Conservation (phyloP, 2,797 vertebrate genomes). For the Girardinus metallicus region DNA sequence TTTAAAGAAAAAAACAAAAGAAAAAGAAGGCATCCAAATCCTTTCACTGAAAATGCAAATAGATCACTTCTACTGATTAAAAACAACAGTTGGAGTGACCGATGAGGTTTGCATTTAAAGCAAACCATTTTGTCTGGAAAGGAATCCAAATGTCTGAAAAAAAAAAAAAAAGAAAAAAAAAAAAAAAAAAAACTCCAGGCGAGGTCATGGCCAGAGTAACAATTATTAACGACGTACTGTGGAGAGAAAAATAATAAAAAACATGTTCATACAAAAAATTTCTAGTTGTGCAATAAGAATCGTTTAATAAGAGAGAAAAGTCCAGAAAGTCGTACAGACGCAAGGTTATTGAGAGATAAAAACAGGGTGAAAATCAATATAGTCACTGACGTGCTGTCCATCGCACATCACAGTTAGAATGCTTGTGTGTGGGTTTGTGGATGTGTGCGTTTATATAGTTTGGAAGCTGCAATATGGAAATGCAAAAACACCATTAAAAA, state of each 20-base stretch:
- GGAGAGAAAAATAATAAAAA: not conserved
- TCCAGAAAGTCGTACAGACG: slow-evolving; percentile 22
- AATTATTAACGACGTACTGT: not conserved
- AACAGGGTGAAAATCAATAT: slow-evolving; percentile 39
- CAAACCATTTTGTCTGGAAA: slow-evolving; percentile 8
- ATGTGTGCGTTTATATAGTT: slow-evolving; percentile 26
- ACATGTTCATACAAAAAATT: not conserved
- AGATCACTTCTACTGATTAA: slow-evolving; percentile 19
- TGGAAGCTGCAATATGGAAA: slow-evolving; percentile 59
- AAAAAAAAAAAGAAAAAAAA: too few relatives aligned
- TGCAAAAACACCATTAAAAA: slow-evolving; percentile 59
- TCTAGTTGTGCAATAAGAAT: slow-evolving; percentile 3
- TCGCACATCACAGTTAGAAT: slow-evolving; percentile 29
- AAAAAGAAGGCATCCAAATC: not conserved
- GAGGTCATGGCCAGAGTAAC: slow-evolving; percentile 9
- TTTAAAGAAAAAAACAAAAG: slow-evolving; percentile 1
- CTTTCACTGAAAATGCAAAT: slow-evolving; percentile 17
- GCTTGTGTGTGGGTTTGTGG: slow-evolving; percentile 8
- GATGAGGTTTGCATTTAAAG: slow-evolving; percentile 13
- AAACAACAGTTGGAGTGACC: slow-evolving; percentile 5
- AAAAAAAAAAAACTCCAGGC: not conserved
- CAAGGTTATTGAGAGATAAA: slow-evolving; percentile 51
- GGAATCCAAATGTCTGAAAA: not conserved
- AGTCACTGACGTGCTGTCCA: slow-evolving; percentile 45
- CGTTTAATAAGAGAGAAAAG: slow-evolving; percentile 3